Evolutionary conservation across 92 coral and sea anemone genomes (phyloP).

Genomic region (Zoanthus sansibaricus): DNA sequence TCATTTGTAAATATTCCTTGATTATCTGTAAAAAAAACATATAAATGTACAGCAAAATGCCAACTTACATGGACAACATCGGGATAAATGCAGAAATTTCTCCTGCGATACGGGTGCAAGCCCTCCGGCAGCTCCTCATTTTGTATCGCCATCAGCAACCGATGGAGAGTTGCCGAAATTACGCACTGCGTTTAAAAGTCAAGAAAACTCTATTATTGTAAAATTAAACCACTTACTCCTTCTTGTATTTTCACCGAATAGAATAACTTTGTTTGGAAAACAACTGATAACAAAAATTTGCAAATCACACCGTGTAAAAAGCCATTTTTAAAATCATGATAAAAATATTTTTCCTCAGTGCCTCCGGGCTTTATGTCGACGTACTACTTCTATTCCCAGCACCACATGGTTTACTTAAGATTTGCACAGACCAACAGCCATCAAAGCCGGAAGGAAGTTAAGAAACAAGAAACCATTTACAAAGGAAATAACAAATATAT

Average conservation of each 20-base stretch:
- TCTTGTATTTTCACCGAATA: not conserved
- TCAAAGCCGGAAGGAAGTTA: not conserved
- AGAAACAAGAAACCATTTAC: not conserved
- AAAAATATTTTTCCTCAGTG: not conserved
- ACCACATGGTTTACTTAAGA: not conserved
- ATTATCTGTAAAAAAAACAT: no score
- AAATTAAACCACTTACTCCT: not conserved
- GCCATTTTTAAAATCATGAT: not conserved
- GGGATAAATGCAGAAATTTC: no score
- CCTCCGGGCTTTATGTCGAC: not conserved
- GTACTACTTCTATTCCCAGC: not conserved
- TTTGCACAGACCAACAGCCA: not conserved
- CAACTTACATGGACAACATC: no score
- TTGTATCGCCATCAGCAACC: not conserved
- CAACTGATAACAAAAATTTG: not conserved
- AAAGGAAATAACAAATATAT: no score
- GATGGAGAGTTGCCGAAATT: conserved; percentile 1
- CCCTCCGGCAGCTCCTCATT: conserved; percentile 6
- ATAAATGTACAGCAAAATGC: no score
- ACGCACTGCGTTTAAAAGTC: not conserved
- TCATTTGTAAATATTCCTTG: no score
- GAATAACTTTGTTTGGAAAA: not conserved
- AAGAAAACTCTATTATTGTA: not conserved
- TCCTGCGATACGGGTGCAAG: not conserved
- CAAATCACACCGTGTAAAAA: not conserved